phyloP scores from a whole-genome alignment of 2,113 vertebrate genomes.

The Astatoreochromis straeleni region DNA sequence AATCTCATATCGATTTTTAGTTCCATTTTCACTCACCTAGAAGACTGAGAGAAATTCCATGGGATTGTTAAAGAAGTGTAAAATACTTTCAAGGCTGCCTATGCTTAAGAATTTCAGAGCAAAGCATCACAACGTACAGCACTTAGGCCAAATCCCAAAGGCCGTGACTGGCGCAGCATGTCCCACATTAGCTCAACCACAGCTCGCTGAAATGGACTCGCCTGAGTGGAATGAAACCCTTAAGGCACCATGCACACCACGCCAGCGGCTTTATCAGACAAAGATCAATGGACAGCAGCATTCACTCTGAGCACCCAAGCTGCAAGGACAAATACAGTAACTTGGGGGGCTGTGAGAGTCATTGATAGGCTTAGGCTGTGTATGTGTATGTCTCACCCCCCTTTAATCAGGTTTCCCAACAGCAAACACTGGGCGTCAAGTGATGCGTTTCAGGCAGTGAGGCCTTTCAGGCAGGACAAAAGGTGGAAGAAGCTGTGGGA shows the following conservation, averaged over 20 bases:
- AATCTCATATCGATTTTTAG: not conserved
- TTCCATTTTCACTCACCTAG: not conserved
- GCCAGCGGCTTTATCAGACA: conserved; percentile 70
- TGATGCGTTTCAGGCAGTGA: conserved; percentile 68
- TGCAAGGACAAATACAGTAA: conserved; percentile 73
- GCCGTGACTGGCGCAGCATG: conserved; percentile 73
- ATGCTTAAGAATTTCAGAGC: conserved; percentile 61
- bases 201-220: conserved; percentile 72
- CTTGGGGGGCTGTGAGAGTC: conserved; percentile 64
- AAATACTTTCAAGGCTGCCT: conserved; percentile 50
- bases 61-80: conserved; percentile 40
- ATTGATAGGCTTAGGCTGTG: conserved; percentile 68
- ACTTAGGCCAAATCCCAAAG: conserved; percentile 73
- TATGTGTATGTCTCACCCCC: conserved; percentile 62
- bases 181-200: conserved; percentile 74
- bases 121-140: conserved; percentile 66
- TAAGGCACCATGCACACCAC: conserved; percentile 68
- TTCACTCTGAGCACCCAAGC: conserved; percentile 63
- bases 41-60: not conserved
- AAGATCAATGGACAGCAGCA: conserved; percentile 73
- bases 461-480: conserved; percentile 72
- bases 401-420: conserved; percentile 70
- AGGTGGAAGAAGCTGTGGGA: conserved; percentile 66
- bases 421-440: conserved; percentile 70
- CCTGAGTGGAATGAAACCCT: conserved; percentile 74